These are phyloP conservation scores for Brachionus calyciflorus DNA, from an alignment of 1,140 invertebrate species.

Conservation along the genomic window DNA sequence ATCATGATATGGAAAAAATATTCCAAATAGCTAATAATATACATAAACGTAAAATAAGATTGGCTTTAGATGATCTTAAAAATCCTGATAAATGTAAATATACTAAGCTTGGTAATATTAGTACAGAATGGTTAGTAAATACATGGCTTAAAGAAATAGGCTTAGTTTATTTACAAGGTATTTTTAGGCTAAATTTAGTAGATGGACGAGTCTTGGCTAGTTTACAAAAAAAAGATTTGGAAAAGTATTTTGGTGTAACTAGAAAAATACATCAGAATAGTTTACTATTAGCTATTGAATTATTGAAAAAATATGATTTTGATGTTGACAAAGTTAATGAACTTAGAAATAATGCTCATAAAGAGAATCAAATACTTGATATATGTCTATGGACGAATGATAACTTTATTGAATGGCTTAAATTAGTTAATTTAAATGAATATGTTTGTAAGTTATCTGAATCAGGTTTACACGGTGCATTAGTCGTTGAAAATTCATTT, in stretches of 20 bases:
- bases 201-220: conserved; percentile 36
- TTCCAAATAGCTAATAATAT: conserved; percentile 33
- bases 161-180: conserved; percentile 8
- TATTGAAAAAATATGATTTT: conserved; percentile 3
- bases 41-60: conserved; percentile 24
- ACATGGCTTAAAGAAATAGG: conserved; percentile 33
- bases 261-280: conserved; percentile 25
- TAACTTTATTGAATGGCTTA: conserved; percentile 39
- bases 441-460: conserved; percentile 26
- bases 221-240: conserved; percentile 38
- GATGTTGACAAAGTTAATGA: neutral
- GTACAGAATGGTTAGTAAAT: conserved; percentile 27
- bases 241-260: conserved; percentile 31
- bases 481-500: conserved; percentile 44
- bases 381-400: conserved; percentile 38
- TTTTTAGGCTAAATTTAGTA: conserved; percentile 37
- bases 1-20: conserved; percentile 24
- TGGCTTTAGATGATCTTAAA: conserved; percentile 26
- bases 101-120: conserved; percentile 9
- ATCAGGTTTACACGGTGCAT: conserved; percentile 42
- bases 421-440: conserved; percentile 27
- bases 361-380: conserved; percentile 27
- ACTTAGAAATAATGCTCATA: neutral
- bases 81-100: conserved; percentile 45
- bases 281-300: conserved; percentile 25